Evolutionary conservation across 2,797 vertebrate genomes (phyloP).

Genomic region (Scarus forsteni): DNA sequence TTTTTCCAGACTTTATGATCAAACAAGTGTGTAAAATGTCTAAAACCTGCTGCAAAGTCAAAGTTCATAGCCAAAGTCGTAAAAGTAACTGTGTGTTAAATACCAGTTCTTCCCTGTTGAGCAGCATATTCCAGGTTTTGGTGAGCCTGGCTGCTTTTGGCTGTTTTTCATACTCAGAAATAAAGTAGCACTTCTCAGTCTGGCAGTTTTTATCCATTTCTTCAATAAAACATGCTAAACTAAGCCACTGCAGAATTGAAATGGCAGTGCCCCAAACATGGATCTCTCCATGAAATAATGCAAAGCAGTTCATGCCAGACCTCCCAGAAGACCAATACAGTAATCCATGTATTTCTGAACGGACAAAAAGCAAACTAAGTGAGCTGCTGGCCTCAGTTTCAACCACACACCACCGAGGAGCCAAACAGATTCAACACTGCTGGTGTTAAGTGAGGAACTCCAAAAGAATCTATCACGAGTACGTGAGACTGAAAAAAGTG

Average conservation of each 20-base stretch:
- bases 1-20: neutral
- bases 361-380: slow-evolving; percentile 65
- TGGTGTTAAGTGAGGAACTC: slow-evolving; percentile 43
- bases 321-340: slow-evolving; percentile 73
- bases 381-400: slow-evolving; percentile 36
- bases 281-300: slow-evolving; percentile 32
- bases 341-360: slow-evolving; percentile 69
- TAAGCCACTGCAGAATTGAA: slow-evolving; percentile 19
- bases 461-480: slow-evolving; percentile 33
- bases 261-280: slow-evolving; percentile 43
- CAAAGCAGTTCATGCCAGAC: slow-evolving; percentile 59
- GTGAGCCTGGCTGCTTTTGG: neutral
- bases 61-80: neutral
- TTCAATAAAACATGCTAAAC: slow-evolving; percentile 23
- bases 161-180: neutral
- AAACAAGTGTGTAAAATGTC: neutral
- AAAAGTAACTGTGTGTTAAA: neutral
- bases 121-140: neutral
- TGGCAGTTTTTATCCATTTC: slow-evolving; percentile 22
- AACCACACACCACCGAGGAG: slow-evolving; percentile 53
- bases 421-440: slow-evolving; percentile 54
- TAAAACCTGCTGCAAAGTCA: neutral
- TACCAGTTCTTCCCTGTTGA: neutral
- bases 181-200: slow-evolving; percentile 7
- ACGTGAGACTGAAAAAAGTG: slow-evolving; percentile 21